Evolutionary conservation across 2,888 invertebrate genomes (phyloP).

Genomic region (Megalurothrips usitatus): DNA sequence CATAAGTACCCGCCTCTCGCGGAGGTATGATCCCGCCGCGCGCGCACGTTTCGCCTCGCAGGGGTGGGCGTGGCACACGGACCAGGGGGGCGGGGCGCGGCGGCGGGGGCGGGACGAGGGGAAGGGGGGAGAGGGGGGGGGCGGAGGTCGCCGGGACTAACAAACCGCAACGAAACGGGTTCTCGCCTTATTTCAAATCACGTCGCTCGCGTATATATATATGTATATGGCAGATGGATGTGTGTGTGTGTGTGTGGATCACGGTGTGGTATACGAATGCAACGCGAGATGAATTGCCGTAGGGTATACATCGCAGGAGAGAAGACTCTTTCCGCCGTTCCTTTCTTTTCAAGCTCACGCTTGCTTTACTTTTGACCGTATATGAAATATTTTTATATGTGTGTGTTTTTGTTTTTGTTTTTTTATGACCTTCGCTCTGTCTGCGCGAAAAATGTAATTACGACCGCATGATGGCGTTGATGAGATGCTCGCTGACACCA

Average conservation of each 20-base stretch:
- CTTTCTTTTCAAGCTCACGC: no score
- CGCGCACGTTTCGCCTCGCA: neutral
- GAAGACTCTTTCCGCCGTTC: no score
- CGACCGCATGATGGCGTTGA: neutral
- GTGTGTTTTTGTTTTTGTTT: neutral
- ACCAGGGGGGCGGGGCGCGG: neutral
- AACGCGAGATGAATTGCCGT: no score
- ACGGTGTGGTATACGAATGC: no score
- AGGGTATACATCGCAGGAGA: no score
- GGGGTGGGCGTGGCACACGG: neutral
- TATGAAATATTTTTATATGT: neutral
- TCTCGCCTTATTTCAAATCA: neutral
- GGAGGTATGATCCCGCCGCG: no score
- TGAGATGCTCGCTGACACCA: neutral
- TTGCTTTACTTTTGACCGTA: no score
- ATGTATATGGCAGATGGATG: no score
- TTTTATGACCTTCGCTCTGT: neutral
- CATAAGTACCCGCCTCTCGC: no score
- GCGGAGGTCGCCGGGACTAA: neutral
- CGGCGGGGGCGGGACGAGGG: neutral
- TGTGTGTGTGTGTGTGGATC: no score
- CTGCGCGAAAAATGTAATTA: neutral
- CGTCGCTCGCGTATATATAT: neutral
- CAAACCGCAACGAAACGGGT: conserved; percentile 6
- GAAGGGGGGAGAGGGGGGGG: no score